Percentiles rank a stretch among this genome's conserved stretches.
Evolutionary conservation across 2,113 vertebrate species (phyloP).

Genomic region (Colius striatus): DNA sequence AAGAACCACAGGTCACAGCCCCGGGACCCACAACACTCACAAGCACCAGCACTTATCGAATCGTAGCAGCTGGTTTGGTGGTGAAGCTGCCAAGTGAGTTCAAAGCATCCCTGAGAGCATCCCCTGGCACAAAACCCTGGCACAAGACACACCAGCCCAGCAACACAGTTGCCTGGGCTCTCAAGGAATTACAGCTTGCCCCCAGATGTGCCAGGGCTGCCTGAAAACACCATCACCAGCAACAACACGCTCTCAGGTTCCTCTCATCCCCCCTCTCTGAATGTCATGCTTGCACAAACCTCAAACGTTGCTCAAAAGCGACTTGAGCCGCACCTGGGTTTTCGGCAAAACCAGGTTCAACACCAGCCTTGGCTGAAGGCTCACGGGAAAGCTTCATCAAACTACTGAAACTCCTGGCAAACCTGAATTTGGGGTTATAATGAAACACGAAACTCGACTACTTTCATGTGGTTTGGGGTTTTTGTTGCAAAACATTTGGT

Average conservation of each 20-base stretch:
- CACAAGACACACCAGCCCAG: background rate
- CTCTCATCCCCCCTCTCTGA: background rate
- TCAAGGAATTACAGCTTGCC: background rate
- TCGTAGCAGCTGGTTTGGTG: fast-evolving
- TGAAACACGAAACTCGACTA: conserved; percentile 1
- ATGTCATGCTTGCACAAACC: background rate
- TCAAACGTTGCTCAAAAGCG: background rate
- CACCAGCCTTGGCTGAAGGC: background rate
- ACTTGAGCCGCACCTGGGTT: background rate
- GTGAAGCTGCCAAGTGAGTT: fast-evolving
- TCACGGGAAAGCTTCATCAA: conserved; percentile 31
- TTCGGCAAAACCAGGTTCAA: background rate
- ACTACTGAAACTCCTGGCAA: conserved; percentile 18
- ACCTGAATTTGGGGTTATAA: conserved; percentile 43
- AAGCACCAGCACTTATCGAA: background rate
- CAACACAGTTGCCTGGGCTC: fast-evolving
- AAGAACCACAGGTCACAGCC: fast-evolving
- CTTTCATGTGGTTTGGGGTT: conserved; percentile 73
- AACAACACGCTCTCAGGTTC: background rate
- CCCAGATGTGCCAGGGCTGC: background rate
- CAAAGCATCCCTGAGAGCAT: background rate
- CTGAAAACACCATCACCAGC: background rate
- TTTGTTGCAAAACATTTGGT: conserved; percentile 41
- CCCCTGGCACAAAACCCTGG: too few relatives aligned
- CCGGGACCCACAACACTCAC: background rate